Percentiles rank a stretch among this genome's conserved stretches.
Evolutionary conservation across 2,797 vertebrate species (phyloP).

Genomic region (Sebastes oblongus): DNA sequence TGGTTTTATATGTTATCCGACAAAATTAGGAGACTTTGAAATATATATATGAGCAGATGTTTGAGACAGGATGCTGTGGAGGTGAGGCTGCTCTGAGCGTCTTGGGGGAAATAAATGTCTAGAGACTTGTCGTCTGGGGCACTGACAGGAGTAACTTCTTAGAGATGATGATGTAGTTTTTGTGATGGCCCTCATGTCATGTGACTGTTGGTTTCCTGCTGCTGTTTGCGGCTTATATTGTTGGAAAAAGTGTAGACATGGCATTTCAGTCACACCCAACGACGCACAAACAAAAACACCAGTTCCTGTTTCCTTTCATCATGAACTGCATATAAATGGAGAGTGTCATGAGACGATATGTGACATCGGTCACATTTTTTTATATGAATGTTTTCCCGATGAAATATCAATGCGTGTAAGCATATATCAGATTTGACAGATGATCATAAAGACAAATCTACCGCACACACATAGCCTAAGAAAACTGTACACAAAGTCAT

Average conservation of each 20-base stretch:
- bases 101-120: constrained; percentile 1
- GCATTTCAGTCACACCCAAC: not conserved
- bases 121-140: not conserved
- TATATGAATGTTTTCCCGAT: not conserved
- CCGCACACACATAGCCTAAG: not conserved
- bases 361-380: not conserved
- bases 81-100: not conserved
- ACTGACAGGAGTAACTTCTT: not conserved
- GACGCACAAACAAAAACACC: not conserved
- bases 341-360: constrained; percentile 19
- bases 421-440: not conserved
- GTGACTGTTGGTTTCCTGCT: not conserved
- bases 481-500: not conserved
- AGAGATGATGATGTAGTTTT: not conserved
- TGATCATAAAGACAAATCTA: not conserved
- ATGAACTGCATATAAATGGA: not conserved
- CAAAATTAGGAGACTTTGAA: constrained; percentile 67
- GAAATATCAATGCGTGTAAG: not conserved
- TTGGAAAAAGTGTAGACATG: not conserved
- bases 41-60: constrained; percentile 65
- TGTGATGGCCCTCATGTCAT: not conserved
- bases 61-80: constrained; percentile 36
- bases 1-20: constrained; percentile 76
- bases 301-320: constrained; percentile 51
- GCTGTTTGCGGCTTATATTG: not conserved